Evolutionary conservation across 2,888 invertebrate species (phyloP), one percentile per base, ranked within the genome.

Genomic region (Cerastis leucographa): DNA sequence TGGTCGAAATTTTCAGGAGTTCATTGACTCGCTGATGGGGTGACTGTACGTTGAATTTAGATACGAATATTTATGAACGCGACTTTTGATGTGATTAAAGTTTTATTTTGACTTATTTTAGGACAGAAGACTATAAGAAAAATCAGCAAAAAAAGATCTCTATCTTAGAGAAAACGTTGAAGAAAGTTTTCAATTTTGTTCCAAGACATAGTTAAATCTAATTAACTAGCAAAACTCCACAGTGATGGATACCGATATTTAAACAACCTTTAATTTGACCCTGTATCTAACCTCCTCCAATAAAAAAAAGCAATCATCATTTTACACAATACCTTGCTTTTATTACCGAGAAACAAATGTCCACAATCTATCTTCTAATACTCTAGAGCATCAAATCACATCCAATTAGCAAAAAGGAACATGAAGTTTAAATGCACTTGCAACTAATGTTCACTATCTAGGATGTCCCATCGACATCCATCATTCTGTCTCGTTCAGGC

Each of bases 401-500:
- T 40, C 29, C 82, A 85, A 81, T 85, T 71, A 82, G 29, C 22
- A 66, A 82, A 85, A 78, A 85, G 54, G 59, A 85, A 14, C 78
- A 78, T 61, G 12, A 66, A 69, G 64, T 68, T 68, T 51, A 78
- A 85, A 79, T 68, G 46, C 61, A 85, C 25, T 69, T 19, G 29
- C 14, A 78, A 76, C 42, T 62, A 61, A 78, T 64, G 22, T 35
- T 40, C 40, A 22, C 68, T 75, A 79, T 85, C 75, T 79, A 35
- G 2, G 22, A 64, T 74, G n/a, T 59, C 54, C 51, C 73, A 78
- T 85, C 76, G 62, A 71, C n/a, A 87, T 85, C 81, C 64, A 84
- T 88, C 82, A 82, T 35, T 61, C 76, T 74, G 81, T 79, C 88
- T 74, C 14, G 65, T 66, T 69, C 87, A 80, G 78, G 64, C 85